Conservation (phyloP, 2,888 invertebrate species). For the Drosophila robusta region DNA sequence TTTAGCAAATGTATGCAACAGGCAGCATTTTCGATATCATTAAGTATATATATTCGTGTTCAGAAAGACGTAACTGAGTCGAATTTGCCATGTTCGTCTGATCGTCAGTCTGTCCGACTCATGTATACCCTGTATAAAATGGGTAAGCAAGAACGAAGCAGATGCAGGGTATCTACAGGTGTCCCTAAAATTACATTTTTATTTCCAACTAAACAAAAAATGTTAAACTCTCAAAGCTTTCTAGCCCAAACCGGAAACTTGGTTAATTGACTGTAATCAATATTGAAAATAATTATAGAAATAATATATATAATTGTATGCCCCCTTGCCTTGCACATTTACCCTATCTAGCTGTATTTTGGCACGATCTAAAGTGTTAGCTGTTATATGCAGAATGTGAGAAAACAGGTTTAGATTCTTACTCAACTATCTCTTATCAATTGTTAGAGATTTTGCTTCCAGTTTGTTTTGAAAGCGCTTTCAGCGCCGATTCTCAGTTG, state of each 20-base stretch:
- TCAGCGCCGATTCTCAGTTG: slow-evolving; percentile 26
- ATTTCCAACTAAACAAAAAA: too few species aligned
- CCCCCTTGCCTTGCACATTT: neutral
- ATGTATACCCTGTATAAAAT: too few species aligned
- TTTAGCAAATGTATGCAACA: too few species aligned
- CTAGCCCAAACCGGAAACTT: neutral
- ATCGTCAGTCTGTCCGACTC: too few species aligned
- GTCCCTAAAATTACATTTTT: too few species aligned
- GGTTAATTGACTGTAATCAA: neutral
- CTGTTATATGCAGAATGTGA: neutral
- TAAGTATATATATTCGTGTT: too few species aligned
- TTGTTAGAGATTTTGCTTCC: slow-evolving; percentile 9
- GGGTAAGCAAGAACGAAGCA: too few species aligned
- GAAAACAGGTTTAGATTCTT: slow-evolving; percentile 45
- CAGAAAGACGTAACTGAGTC: too few species aligned
- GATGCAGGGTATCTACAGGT: too few species aligned
- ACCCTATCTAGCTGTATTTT: slow-evolving; percentile 4
- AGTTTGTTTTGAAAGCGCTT: slow-evolving; percentile 15
- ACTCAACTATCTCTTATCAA: slow-evolving; percentile 40
- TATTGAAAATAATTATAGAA: neutral
- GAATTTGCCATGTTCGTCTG: too few species aligned
- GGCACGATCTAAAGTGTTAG: slow-evolving; percentile 3
- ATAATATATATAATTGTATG: too few species aligned
- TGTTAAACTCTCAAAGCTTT: neutral
- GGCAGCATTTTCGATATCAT: too few species aligned